phyloP scores from a whole-genome alignment of 2,888 invertebrate species.

The Cepaea hortensis region DNA sequence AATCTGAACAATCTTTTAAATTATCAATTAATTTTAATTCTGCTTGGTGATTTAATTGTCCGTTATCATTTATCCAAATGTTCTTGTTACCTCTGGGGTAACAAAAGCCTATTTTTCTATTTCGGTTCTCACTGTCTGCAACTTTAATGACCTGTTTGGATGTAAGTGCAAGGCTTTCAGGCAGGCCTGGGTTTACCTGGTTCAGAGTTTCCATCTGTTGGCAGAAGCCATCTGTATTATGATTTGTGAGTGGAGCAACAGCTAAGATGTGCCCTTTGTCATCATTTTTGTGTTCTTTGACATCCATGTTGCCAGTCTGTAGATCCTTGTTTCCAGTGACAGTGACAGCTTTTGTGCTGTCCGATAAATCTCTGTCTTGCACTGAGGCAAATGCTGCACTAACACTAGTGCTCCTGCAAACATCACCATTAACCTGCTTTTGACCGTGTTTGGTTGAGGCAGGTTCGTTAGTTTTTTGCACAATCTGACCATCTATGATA shows the following conservation, averaged over 20 bases:
- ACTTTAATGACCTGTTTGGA: conserved; percentile 10
- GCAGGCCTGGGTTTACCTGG: background rate
- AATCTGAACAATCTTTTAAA: background rate
- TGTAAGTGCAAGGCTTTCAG: conserved; percentile 21
- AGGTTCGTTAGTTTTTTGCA: conserved; percentile 7
- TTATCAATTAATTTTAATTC: conserved; percentile 3
- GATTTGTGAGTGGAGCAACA: conserved; percentile 12
- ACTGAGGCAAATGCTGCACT: background rate
- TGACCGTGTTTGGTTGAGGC: conserved; percentile 16
- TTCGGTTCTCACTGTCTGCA: background rate
- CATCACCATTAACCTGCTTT: conserved; percentile 6
- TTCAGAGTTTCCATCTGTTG: background rate
- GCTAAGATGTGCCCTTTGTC: background rate
- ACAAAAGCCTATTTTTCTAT: background rate
- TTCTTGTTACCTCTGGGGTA: background rate
- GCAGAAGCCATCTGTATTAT: background rate
- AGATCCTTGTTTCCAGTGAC: background rate
- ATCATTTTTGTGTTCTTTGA: conserved; percentile 10
- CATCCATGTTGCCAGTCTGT: background rate
- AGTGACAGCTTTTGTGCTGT: background rate
- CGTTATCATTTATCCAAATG: background rate
- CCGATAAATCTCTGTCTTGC: background rate
- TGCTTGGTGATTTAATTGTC: background rate
- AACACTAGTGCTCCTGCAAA: background rate
- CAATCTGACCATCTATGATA: conserved; percentile 42